A percentile compares a stretch with the other conserved stretches of the same genome.
These are phyloP conservation scores for Diarsia dahlii DNA, from an alignment of 2,888 invertebrate species.

Conservation along the genomic window DNA sequence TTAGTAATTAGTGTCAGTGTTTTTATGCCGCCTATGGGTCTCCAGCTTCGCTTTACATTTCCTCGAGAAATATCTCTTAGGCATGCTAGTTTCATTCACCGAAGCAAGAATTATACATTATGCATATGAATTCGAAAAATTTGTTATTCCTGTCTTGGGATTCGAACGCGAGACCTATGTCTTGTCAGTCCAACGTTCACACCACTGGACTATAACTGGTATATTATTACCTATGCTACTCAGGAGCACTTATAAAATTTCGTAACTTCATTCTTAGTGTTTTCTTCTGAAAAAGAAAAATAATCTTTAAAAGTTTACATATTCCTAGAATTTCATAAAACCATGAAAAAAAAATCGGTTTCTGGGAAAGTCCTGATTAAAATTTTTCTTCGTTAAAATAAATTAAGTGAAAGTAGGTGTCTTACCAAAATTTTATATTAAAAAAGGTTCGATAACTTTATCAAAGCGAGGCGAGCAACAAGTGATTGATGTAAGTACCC, in stretches of 20 bases:
- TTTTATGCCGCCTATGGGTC: too few relatives aligned
- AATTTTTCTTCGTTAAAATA: slow-evolving; percentile 6
- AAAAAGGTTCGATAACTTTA: slow-evolving; percentile 29
- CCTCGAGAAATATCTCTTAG: too few relatives aligned
- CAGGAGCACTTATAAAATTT: background rate
- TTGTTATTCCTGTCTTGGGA: too few relatives aligned
- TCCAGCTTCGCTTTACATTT: too few relatives aligned
- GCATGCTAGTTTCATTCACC: too few relatives aligned
- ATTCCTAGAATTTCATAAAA: background rate
- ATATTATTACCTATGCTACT: background rate
- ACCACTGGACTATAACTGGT: too few relatives aligned
- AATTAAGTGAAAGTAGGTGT: slow-evolving; percentile 3
- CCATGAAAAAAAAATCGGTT: background rate
- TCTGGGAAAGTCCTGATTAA: background rate
- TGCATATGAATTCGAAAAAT: too few relatives aligned
- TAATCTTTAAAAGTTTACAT: background rate
- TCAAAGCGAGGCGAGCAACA: slow-evolving; percentile 30
- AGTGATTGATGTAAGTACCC: slow-evolving; percentile 48
- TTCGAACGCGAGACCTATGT: too few relatives aligned
- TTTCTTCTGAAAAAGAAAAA: background rate
- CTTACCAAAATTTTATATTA: slow-evolving; percentile 4
- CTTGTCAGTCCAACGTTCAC: too few relatives aligned
- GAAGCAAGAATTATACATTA: too few relatives aligned
- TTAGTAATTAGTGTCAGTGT: too few relatives aligned
- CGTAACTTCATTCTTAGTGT: accelerated